phyloP scores from a whole-genome alignment of 2,113 vertebrate genomes.

The Microcebus murinus region DNA sequence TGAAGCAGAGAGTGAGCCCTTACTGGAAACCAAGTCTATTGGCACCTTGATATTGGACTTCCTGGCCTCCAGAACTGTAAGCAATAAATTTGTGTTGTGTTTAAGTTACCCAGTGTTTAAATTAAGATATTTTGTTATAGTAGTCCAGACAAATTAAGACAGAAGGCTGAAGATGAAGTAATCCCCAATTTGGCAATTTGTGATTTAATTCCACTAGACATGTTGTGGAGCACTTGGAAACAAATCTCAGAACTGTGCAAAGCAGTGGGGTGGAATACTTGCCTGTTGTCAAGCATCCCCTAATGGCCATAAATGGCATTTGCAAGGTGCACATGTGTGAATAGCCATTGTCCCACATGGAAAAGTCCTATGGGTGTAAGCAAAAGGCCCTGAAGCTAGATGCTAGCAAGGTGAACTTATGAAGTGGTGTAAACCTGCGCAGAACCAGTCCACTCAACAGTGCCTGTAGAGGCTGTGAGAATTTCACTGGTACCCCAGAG shows the following conservation, averaged over 20 bases:
- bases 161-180: neutral
- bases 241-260: neutral
- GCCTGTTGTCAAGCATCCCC: neutral
- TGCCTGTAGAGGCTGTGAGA: neutral
- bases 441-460: neutral
- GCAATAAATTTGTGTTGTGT: neutral
- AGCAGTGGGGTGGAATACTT: accelerated
- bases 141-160: neutral
- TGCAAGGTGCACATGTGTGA: neutral
- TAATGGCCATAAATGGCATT: neutral
- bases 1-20: neutral
- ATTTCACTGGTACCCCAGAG: neutral
- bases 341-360: neutral
- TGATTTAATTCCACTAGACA: neutral
- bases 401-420: neutral
- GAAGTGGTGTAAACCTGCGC: neutral
- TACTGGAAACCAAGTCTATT: neutral
- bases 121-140: neutral
- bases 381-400: neutral
- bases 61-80: neutral
- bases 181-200: neutral
- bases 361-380: neutral
- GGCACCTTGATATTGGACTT: neutral
- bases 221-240: neutral
- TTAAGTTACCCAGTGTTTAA: neutral